Evolutionary conservation across 2,888 invertebrate species (phyloP).

Genomic region (Odontocerum albicorne): DNA sequence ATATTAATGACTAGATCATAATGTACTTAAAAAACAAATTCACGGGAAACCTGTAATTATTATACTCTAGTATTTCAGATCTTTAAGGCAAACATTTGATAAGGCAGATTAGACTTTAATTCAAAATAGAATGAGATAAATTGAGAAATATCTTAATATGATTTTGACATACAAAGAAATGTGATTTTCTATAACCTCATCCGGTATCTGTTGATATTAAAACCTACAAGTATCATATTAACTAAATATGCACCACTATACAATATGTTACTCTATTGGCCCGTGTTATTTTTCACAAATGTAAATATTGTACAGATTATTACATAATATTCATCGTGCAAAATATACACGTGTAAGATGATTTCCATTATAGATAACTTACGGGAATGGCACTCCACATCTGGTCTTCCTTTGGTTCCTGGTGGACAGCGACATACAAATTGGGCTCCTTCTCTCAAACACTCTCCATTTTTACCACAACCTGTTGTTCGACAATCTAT

Average conservation of each 20-base stretch:
- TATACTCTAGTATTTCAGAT: too few species aligned
- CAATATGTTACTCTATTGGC: constrained; percentile 36
- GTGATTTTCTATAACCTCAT: constrained; percentile 32
- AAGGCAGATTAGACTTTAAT: constrained; percentile 36
- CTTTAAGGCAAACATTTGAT: constrained; percentile 23
- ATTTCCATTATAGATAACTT: constrained; percentile 29
- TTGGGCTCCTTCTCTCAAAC: constrained; percentile 79
- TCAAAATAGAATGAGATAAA: constrained; percentile 27
- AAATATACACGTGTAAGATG: constrained; percentile 48
- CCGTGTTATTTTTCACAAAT: constrained; percentile 37
- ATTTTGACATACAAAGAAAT: constrained; percentile 29
- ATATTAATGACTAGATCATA: constrained; percentile 30
- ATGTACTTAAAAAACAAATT: constrained; percentile 19
- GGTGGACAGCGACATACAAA: constrained; percentile 81
- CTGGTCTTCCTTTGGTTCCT: constrained; percentile 72
- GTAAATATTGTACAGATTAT: constrained; percentile 34
- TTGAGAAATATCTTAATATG: constrained; percentile 27
- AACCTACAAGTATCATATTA: constrained; percentile 30
- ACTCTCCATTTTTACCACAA: constrained; percentile 84
- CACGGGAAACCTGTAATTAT: constrained; percentile 15
- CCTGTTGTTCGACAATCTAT: constrained; percentile 83
- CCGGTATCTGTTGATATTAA: constrained; percentile 30
- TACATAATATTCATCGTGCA: constrained; percentile 46
- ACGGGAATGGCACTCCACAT: constrained; percentile 63
- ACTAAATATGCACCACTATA: constrained; percentile 36